A percentile compares a stretch with the other conserved stretches of the same genome.
phyloP scores from a whole-genome alignment of 2,888 invertebrate genomes.

The Lasiommata megera region DNA sequence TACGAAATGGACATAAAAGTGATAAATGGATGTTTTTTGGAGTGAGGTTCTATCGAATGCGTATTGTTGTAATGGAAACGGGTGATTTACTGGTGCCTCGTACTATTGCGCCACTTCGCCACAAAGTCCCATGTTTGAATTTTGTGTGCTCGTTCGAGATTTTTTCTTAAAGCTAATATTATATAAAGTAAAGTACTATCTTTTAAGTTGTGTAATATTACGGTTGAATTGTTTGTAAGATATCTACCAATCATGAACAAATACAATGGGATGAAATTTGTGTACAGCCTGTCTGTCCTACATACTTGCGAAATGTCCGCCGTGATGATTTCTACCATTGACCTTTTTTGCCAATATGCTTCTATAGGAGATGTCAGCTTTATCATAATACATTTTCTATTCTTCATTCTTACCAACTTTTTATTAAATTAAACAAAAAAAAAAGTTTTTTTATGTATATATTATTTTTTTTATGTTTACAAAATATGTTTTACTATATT shows the following conservation, averaged over 20 bases:
- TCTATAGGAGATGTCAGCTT: too few relatives aligned
- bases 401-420: too few relatives aligned
- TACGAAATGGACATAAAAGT: slow-evolving; percentile 1
- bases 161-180: not conserved
- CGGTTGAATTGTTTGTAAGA: slow-evolving; percentile 12
- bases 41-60: slow-evolving; percentile 1
- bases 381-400: too few relatives aligned
- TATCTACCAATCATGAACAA: slow-evolving; percentile 5
- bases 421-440: too few relatives aligned
- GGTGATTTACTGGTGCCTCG: not conserved
- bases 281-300: not conserved
- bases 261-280: not conserved
- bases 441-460: too few relatives aligned
- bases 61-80: not conserved
- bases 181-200: not conserved
- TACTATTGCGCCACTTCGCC: not conserved
- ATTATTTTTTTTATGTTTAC: too few relatives aligned
- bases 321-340: too few relatives aligned
- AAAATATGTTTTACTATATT: too few relatives aligned
- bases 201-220: slow-evolving; percentile 3
- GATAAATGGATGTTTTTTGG: not conserved
- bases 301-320: not conserved
- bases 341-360: too few relatives aligned
- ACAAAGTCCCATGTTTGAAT: slow-evolving; percentile 4
- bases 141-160: slow-evolving; percentile 6